Evolutionary conservation across 2,113 vertebrate genomes (phyloP), one percentile per base, ranked within the genome.

Genomic region (Xenopus borealis): DNA sequence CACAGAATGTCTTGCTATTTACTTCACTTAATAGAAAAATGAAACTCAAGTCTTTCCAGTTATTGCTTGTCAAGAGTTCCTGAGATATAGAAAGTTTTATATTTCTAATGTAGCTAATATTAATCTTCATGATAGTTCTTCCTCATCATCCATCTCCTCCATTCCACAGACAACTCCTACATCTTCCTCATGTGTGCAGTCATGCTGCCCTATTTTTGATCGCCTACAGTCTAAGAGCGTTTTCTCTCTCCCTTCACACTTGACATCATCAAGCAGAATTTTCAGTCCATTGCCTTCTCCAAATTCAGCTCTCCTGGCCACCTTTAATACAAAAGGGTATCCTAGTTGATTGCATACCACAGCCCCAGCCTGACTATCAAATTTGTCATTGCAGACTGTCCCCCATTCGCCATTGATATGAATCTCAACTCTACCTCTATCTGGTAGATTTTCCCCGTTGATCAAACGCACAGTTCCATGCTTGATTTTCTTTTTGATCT

Each of bases 271-370:
- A 81, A 92, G 52, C 18, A 86, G 62, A 40, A 88, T 80, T 69
- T 65, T 80, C 27, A 91, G 79, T 1, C 69, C 73, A 12, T 50
- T 30, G 0, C 88, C 91, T 58, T 83, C 64, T 0, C 86, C 87
- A 16, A 87, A 75, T 19, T 71, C 83, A 0, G 87, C 88, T 78
- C 81, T 80, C 71, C 87, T 88, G 62, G 86, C 84, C 66, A 88
- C 86, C 1, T 76, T 71, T 23, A 90, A 8, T 0, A 63, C 78
- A 0, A 58, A 67, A 0, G 44, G 68, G 68, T 86, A 92, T n/a
- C 87, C 89, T 5, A 88, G 83, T 80, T 93, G 92, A 47, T 82
- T 77, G 65, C 88, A 91, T 45, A 94, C 90, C 0, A 87, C 85
- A 0, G 79, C 52, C 20, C 86, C 87, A 0, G 86, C 86, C 55